Conservation (phyloP, 2,113 vertebrate species). For the Chaetorhynchus papuensis region DNA sequence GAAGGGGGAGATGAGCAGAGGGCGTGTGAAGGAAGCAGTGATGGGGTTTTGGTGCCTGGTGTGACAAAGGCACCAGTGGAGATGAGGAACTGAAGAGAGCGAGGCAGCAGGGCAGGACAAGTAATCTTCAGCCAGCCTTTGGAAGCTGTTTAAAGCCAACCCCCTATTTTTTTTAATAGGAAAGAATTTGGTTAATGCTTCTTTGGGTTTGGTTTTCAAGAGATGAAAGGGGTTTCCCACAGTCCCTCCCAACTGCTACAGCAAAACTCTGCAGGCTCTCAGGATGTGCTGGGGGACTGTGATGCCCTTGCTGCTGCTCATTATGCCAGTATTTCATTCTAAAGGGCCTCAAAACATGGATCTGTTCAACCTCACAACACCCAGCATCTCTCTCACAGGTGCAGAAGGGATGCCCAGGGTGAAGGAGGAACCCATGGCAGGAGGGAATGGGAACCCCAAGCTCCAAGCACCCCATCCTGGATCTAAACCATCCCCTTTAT, state of each 20-base stretch:
- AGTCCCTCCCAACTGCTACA: not conserved
- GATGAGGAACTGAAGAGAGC: fast-evolving
- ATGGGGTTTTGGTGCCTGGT: fast-evolving
- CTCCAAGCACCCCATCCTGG: not conserved
- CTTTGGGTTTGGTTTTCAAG: not conserved
- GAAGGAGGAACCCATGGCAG: not conserved
- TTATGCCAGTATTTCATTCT: not conserved
- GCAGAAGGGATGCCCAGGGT: not conserved
- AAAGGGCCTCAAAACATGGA: not conserved
- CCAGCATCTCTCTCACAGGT: not conserved
- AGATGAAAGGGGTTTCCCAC: not conserved
- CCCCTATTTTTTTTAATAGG: fast-evolving
- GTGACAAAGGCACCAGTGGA: fast-evolving
- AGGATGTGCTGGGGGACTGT: not conserved
- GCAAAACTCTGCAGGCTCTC: not conserved
- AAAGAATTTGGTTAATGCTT: not conserved
- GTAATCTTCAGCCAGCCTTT: not conserved
- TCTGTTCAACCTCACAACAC: not conserved
- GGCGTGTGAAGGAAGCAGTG: fast-evolving
- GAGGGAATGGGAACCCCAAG: fast-evolving
- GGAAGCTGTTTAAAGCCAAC: not conserved
- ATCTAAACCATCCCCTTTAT: fast-evolving
- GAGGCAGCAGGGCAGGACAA: not conserved
- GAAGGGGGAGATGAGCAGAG: not conserved
- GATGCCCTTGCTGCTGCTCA: fast-evolving